These are phyloP conservation scores for Uloborus plumipes DNA, from an alignment of 2,888 invertebrate species.

Conservation along the genomic window DNA sequence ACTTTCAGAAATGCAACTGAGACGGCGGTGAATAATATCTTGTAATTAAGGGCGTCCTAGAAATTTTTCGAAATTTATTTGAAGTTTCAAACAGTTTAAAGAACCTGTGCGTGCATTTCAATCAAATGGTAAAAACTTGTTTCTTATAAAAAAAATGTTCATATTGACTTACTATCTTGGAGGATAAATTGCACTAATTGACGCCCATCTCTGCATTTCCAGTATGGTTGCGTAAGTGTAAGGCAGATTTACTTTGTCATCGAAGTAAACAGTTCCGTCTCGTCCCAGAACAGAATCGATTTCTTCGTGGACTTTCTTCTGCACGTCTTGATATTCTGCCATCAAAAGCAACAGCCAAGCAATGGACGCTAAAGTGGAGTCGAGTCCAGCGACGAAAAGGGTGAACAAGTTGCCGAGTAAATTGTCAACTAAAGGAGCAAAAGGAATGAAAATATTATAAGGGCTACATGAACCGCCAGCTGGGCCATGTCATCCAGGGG, in stretches of 20 bases:
- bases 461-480: no score
- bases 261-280: constrained; percentile 74
- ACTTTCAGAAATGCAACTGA: no score
- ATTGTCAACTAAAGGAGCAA: constrained; percentile 40
- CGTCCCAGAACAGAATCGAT: constrained; percentile 77
- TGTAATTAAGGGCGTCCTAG: no score
- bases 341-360: constrained; percentile 75
- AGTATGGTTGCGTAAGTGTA: constrained; percentile 84
- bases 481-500: no score
- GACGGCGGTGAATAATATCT: no score
- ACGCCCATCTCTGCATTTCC: constrained; percentile 83
- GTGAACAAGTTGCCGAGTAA: constrained; percentile 58
- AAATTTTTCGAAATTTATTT: no score
- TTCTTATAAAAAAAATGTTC: no score
- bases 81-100: no score
- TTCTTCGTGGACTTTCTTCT: constrained; percentile 76
- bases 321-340: constrained; percentile 75
- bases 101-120: no score
- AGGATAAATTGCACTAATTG: constrained; percentile 60
- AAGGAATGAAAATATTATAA: no score
- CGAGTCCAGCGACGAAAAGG: constrained; percentile 61
- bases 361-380: constrained; percentile 51
- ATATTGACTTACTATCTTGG: constrained; percentile 55
- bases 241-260: constrained; percentile 80
- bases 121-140: no score